These are phyloP conservation scores for Keiferia lycopersicella DNA, from an alignment of 2,888 invertebrate genomes.

Conservation along the genomic window DNA sequence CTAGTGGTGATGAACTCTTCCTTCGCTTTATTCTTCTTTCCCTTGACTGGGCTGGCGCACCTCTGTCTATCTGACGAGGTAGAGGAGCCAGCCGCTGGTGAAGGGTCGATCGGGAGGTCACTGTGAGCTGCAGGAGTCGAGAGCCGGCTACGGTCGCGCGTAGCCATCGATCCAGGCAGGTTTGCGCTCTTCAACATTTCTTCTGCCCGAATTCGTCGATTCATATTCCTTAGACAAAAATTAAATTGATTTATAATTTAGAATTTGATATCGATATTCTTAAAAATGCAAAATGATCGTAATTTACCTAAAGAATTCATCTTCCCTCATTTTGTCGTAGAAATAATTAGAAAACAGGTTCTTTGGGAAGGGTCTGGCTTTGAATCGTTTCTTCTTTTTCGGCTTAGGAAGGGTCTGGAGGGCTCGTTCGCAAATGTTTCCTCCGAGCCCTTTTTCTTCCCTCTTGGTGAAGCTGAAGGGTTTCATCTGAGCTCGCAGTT, in stretches of 20 bases:
- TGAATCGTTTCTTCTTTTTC: constrained; percentile 80
- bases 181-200: constrained; percentile 85
- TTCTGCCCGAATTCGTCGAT: constrained; percentile 85
- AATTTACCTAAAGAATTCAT: constrained; percentile 85
- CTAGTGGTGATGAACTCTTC: constrained; percentile 78
- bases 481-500: constrained; percentile 83
- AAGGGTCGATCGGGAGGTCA: constrained; percentile 72
- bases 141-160: constrained; percentile 78
- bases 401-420: constrained; percentile 56
- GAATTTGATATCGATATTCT: too few species aligned
- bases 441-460: constrained; percentile 73
- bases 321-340: constrained; percentile 86
- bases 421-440: constrained; percentile 65
- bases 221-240: constrained; percentile 74
- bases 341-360: constrained; percentile 86
- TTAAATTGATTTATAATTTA: not conserved
- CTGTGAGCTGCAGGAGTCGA: constrained; percentile 76
- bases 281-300: not conserved
- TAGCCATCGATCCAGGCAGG: constrained; percentile 85
- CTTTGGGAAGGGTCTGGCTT: constrained; percentile 85
- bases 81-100: constrained; percentile 60
- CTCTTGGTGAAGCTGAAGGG: constrained; percentile 84
- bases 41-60: constrained; percentile 60
- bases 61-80: constrained; percentile 60
- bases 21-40: constrained; percentile 53